phyloP scores from a whole-genome alignment of 2,797 vertebrate species.

The Xenops minutus region DNA sequence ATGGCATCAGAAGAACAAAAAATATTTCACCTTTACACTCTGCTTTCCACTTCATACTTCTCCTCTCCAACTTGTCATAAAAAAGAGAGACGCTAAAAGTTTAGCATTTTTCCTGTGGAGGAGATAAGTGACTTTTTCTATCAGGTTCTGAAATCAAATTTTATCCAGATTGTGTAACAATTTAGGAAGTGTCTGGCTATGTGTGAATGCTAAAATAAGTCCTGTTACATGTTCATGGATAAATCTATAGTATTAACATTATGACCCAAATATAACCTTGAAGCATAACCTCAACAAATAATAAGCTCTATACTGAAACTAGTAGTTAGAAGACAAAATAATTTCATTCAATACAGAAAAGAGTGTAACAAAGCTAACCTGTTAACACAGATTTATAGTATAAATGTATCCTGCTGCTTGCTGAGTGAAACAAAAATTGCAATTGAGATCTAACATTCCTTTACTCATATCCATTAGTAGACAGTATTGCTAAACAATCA shows the following conservation, averaged over 20 bases:
- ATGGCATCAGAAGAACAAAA: neutral
- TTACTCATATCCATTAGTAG: neutral
- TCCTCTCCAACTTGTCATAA: accelerated
- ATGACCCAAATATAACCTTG: neutral
- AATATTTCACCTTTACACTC: accelerated
- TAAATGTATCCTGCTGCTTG: neutral
- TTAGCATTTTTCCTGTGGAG: neutral
- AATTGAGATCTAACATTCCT: neutral
- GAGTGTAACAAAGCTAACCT: neutral
- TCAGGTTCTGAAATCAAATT: neutral
- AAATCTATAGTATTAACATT: neutral
- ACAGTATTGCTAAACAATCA: conserved; percentile 24
- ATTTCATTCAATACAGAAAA: neutral
- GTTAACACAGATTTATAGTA: neutral
- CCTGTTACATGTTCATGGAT: accelerated
- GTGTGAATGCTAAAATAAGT: neutral
- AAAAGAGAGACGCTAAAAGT: neutral
- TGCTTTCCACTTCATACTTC: neutral
- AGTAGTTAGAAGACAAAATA: neutral
- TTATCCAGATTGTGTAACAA: neutral
- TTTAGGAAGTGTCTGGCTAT: neutral
- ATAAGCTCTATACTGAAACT: neutral
- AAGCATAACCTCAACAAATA: neutral
- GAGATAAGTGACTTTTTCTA: neutral
- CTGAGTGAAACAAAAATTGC: neutral